A percentile compares a stretch with the other conserved stretches of the same genome.
phyloP scores from a whole-genome alignment of 2,888 invertebrate species.

The Mythimna ferrago region DNA sequence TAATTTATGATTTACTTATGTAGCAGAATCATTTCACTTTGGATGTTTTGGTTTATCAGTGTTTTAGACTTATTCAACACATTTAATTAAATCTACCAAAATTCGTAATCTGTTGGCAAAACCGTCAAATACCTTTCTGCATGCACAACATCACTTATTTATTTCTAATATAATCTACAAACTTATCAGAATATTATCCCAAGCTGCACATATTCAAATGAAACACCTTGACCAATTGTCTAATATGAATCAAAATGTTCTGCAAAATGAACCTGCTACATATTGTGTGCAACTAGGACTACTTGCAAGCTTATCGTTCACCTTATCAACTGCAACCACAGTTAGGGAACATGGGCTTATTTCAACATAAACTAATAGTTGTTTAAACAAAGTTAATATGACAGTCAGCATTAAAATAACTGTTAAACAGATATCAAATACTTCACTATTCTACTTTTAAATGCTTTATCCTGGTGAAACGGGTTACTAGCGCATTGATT shows the following conservation, averaged over 20 bases:
- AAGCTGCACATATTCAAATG: neutral
- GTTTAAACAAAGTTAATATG: neutral
- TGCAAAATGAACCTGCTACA: slow-evolving; percentile 13
- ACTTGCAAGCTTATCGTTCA: slow-evolving; percentile 3
- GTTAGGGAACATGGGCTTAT: neutral
- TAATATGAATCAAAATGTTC: too few relatives aligned
- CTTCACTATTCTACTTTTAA: neutral
- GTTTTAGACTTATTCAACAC: neutral
- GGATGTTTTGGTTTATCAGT: neutral
- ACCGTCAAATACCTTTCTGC: neutral
- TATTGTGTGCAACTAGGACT: neutral
- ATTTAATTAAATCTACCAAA: neutral
- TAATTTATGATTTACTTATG: slow-evolving; percentile 6
- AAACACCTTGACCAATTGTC: neutral
- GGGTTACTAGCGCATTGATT: neutral
- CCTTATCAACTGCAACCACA: neutral
- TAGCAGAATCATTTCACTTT: slow-evolving; percentile 12
- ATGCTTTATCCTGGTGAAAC: neutral
- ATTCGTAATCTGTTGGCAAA: neutral
- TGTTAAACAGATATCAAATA: neutral
- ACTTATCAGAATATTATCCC: neutral
- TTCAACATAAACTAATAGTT: neutral
- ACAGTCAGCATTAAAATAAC: neutral
- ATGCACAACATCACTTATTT: too few relatives aligned
- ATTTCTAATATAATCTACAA: neutral